These are phyloP conservation scores for Scolopax mira DNA, from an alignment of 2,113 vertebrate genomes.

Conservation along the genomic window DNA sequence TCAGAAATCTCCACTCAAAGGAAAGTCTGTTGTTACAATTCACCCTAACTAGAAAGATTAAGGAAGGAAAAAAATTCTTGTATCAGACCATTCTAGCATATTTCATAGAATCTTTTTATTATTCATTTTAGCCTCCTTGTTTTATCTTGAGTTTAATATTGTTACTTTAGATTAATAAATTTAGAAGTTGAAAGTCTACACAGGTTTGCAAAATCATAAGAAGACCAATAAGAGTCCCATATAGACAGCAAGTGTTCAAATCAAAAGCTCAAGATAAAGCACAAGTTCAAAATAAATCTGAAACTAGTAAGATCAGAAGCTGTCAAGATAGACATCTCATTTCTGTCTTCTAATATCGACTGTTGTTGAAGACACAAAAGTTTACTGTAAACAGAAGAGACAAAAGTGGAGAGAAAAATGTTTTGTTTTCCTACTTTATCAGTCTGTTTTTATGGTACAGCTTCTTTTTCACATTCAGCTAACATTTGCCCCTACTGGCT, in stretches of 20 bases:
- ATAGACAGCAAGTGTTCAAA: background rate
- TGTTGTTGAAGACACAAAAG: background rate
- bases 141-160: background rate
- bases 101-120: background rate
- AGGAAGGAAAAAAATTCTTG: background rate
- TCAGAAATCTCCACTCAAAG: background rate
- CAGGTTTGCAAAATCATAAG: background rate
- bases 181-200: background rate
- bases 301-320: background rate
- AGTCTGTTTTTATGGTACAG: background rate
- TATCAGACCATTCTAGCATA: background rate
- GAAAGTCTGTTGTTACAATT: background rate
- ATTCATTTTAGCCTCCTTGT: background rate
- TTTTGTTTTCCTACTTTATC: background rate
- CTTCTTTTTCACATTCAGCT: background rate
- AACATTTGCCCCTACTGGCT: background rate
- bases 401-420: background rate
- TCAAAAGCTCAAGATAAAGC: background rate
- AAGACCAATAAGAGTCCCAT: background rate
- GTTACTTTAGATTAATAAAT: background rate
- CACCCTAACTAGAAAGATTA: background rate
- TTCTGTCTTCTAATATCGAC: background rate
- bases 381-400: background rate
- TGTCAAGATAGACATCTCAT: background rate
- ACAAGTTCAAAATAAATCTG: conserved; percentile 10